phyloP scores from a whole-genome alignment of 1,140 invertebrate genomes.

The Leptinotarsa defecta region DNA sequence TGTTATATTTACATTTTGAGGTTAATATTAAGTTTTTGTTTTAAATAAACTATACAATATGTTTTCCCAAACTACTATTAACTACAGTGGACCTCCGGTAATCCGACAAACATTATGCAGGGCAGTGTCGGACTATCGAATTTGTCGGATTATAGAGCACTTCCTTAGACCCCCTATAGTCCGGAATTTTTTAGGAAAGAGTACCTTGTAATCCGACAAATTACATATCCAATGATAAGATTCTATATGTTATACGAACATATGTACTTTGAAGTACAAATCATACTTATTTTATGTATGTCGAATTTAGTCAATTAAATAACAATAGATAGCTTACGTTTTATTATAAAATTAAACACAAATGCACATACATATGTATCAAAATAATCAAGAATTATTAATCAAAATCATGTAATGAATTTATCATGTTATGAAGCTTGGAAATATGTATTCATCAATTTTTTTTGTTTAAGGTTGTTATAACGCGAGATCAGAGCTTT shows the following conservation, averaged over 20 bases:
- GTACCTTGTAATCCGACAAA: slow-evolving; percentile 29
- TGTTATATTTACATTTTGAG: no score
- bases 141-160: slow-evolving; percentile 29
- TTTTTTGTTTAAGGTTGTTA: slow-evolving; percentile 48
- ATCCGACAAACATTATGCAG: slow-evolving; percentile 33
- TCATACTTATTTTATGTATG: slow-evolving; percentile 25
- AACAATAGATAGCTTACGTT: slow-evolving; percentile 44
- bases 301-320: slow-evolving; percentile 31
- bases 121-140: slow-evolving; percentile 28
- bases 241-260: slow-evolving; percentile 15
- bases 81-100: slow-evolving; percentile 28
- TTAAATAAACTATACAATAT: no score
- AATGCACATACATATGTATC: slow-evolving; percentile 38
- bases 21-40: no score
- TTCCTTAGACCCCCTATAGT: slow-evolving; percentile 25
- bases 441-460: slow-evolving; percentile 43
- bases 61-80: no score
- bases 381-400: slow-evolving; percentile 43
- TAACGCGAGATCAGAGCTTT: slow-evolving; percentile 48
- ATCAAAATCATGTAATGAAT: slow-evolving; percentile 20
- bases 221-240: slow-evolving; percentile 15
- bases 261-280: slow-evolving; percentile 30
- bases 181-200: slow-evolving; percentile 23
- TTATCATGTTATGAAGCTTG: slow-evolving; percentile 38
- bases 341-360: slow-evolving; percentile 39